Evolutionary conservation across 1,140 invertebrate species (phyloP).

Genomic region (Armadillidium nasatum): DNA sequence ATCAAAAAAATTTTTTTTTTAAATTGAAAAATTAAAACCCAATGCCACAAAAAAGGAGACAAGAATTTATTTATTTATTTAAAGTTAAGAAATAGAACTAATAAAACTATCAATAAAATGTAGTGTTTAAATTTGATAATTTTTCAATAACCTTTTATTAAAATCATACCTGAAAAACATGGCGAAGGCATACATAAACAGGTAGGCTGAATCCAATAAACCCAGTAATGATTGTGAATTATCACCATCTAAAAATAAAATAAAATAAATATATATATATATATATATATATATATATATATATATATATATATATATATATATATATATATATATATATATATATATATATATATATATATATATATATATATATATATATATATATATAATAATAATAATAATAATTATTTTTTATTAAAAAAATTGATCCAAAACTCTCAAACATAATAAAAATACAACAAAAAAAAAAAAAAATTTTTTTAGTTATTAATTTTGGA

Average conservation of each 20-base stretch:
- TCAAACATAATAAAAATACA: no score
- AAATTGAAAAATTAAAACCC: no score
- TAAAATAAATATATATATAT: background rate
- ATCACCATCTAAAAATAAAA: conserved; percentile 63
- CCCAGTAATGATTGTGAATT: conserved; percentile 77
- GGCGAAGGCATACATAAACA: conserved; percentile 85
- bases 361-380: background rate
- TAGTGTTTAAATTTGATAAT: background rate
- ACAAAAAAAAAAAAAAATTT: no score
- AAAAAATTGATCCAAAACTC: background rate
- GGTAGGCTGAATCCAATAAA: conserved; percentile 81
- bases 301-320: background rate
- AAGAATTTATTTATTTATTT: no score
- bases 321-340: background rate
- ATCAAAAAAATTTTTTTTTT: no score
- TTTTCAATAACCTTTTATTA: background rate
- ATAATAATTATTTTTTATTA: background rate
- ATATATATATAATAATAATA: conserved; percentile 3
- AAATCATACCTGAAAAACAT: conserved; percentile 77
- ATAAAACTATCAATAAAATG: background rate
- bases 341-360: background rate
- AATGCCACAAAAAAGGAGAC: no score
- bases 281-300: background rate
- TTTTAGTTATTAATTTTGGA: no score
- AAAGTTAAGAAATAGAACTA: background rate